Evolutionary conservation across 64 coral and sea anemone genomes (phyloP), one percentile per base, ranked within the genome.

Genomic region (Actinia equina): DNA sequence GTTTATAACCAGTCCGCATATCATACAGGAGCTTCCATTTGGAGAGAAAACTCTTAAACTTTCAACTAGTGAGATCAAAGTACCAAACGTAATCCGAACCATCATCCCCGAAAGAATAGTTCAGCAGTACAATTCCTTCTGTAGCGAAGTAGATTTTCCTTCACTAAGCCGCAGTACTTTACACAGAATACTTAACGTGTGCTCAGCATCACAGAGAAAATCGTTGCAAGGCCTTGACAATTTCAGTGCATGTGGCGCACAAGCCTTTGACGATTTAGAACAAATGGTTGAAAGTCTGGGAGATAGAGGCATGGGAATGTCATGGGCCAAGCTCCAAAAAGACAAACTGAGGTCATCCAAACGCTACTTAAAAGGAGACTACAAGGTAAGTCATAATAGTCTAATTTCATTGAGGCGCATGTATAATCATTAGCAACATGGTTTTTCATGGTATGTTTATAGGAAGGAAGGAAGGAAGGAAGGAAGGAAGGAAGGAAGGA

Each of bases 81-180:
- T 93, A 19, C 86, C 88, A 41, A 93, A 93, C 59, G 91, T 89
- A 65, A 88, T 93, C 41, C 82, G 91, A 2, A 88, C 86, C 80
- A n/a, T 88, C 43, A 88, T 93, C 65, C 91, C 91, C 19, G 91
- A 93, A 84, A 85, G 65, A 44, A 93, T 93, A 43, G 71, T 93
- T 30, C 87, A 84, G 82, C 91, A 88, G 54, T 93, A 93, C 41
- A 53, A 37, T 37, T 37, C 30, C 30, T 37, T 37, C 30, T 37
- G 30, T 37, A 37, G 30, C 30, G 30, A 37, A 88, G 10, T 89
- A 69, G 59, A 63, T 14, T 93, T 93, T 37, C 22, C 56, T 16
- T 53, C 87, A 4, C 71, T 81, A 22, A 88, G 87, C 77, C 87
- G 77, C 25, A 88, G 77, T 20, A 88, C 26, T 2, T 55, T 92